Base-by-base conservation (phyloP, 2,888 invertebrate genomes). In the Ophraella communa region DNA sequence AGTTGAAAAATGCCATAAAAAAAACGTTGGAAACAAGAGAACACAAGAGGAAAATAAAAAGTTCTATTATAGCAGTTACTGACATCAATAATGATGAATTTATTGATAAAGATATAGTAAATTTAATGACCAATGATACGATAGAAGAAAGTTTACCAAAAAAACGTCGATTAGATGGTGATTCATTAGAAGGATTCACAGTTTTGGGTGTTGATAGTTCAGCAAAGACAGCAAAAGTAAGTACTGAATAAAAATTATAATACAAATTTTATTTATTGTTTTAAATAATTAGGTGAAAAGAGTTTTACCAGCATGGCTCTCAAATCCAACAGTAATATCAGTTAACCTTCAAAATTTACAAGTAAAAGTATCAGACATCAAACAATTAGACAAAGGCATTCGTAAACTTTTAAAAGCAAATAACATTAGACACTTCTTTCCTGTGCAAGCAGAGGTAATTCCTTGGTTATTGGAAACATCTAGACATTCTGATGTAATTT, bases 241-340 rank as follows among this genome's bases (percentile, higher is more conserved):
- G 62, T 71, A 39, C 14, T 35, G 35, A 14, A 35, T 3, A n/a
- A 45, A 4, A 45, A 3, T 3, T 20, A 1, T 0, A 49, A 53
- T 30, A 8, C 30, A 23, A 39, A 54, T 21, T 14, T 23, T 11
- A 14, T 10, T 35, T 33, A 35, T 23, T 17, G 5, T 53, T 47
- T 44, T 67, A 85, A 7, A 17, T 17, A 14, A 39, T 76, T 72
- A 89, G 89, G 89, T 93, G 0, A 87, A 90, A 76, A 84, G 94
- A 80, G 88, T 94, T 4, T 82, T 97, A 49, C 96, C 97, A 1
- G 85, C 90, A 69, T 98, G 97, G 97, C 81, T 98, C 33, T 87
- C 92, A 1, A 86, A 92, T 78, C 94, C 97, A 3, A 87, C 88
- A 44, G 82, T 91, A 53, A 88, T 97, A 62, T 88, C 92, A n/a